These are phyloP conservation scores for Microtus montanus DNA, from an alignment of 2,113 vertebrate species.

Conservation along the genomic window DNA sequence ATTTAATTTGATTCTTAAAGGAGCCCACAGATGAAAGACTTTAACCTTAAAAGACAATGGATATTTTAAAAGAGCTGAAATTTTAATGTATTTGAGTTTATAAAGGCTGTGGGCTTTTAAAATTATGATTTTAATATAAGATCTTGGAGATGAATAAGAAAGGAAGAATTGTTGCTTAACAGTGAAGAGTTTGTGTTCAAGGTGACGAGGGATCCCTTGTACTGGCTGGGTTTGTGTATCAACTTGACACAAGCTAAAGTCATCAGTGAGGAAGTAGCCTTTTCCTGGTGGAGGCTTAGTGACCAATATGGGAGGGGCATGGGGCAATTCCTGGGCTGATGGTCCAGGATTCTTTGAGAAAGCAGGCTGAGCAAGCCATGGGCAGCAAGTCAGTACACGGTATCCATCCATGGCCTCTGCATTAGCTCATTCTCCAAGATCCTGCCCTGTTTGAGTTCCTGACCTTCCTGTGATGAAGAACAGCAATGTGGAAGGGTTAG, in stretches of 20 bases:
- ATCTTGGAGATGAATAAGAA: too few species aligned
- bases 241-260: background rate
- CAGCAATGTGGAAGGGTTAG: background rate
- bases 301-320: fast-evolving
- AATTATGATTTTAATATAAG: too few species aligned
- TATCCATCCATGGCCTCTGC: background rate
- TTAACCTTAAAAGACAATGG: too few species aligned
- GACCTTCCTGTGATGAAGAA: background rate
- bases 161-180: too few species aligned
- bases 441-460: background rate
- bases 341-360: background rate
- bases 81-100: too few species aligned
- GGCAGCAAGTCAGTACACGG: background rate
- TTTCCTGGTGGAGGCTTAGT: background rate
- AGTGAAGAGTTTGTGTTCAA: too few species aligned
- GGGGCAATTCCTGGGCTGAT: background rate
- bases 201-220: background rate
- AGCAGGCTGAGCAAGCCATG: too few species aligned
- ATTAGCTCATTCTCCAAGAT: background rate
- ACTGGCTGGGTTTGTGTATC: background rate
- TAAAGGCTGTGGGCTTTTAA: too few species aligned
- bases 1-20: too few species aligned
- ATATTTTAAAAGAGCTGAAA: too few species aligned
- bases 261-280: background rate
- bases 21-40: too few species aligned